Conservation (phyloP, 2,888 invertebrate species). For the Caenorhabditis sinica region DNA sequence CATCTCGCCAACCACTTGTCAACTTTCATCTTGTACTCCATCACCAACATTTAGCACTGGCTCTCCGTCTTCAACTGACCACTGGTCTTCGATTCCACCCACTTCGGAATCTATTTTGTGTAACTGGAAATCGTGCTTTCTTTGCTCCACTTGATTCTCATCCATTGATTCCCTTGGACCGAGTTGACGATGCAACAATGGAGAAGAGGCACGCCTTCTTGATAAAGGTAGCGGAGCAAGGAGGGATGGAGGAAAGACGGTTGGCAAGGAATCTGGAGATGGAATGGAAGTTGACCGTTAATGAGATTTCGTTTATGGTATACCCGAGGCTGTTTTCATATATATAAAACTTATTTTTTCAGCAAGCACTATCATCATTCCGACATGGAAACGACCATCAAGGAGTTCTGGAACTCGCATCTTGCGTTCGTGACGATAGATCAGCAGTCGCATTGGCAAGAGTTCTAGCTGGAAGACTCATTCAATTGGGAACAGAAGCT, state of each 20-base stretch:
- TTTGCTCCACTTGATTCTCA: slow-evolving; percentile 78
- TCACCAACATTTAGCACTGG: slow-evolving; percentile 76
- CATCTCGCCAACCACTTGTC: slow-evolving; percentile 70
- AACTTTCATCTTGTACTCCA: slow-evolving; percentile 81
- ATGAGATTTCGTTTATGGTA: slow-evolving; percentile 68
- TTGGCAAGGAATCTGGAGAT: slow-evolving; percentile 55
- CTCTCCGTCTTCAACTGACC: slow-evolving; percentile 65
- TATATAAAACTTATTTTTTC: not conserved
- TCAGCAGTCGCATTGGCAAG: slow-evolving; percentile 56
- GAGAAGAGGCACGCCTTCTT: slow-evolving; percentile 77
- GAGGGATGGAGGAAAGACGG: slow-evolving; percentile 52
- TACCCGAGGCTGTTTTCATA: not conserved
- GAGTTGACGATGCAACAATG: slow-evolving; percentile 73
- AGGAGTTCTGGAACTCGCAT: slow-evolving; percentile 56
- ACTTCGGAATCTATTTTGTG: slow-evolving; percentile 71
- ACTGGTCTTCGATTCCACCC: slow-evolving; percentile 65
- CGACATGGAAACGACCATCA: slow-evolving; percentile 67
- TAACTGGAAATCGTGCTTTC: slow-evolving; percentile 76
- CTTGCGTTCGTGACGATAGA: slow-evolving; percentile 58
- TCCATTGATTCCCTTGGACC: slow-evolving; percentile 78
- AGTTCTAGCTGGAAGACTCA: slow-evolving; percentile 66
- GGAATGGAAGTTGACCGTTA: slow-evolving; percentile 71
- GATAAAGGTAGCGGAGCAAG: slow-evolving; percentile 71
- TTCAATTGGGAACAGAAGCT: slow-evolving; percentile 60
- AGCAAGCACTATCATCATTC: slow-evolving; percentile 65